Base-by-base conservation (phyloP, 2,113 vertebrate species). In the Halcyon senegalensis region DNA sequence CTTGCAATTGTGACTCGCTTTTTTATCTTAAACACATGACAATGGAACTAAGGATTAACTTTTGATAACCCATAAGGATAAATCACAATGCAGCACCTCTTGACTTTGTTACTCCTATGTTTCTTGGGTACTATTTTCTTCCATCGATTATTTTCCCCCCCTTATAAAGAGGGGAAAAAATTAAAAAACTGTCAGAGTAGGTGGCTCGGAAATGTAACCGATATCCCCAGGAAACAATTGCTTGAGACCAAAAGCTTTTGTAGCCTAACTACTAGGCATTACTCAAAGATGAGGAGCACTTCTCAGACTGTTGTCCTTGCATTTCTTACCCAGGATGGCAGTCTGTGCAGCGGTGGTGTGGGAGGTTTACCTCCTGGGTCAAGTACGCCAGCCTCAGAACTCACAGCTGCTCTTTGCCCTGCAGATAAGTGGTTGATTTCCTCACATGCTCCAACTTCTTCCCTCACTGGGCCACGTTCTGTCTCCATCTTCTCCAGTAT, bases 321-420 rank as follows among this genome's bases (percentile, higher is more conserved):
- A 53, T 82, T 69, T 90, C 93, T 97, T 98, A 99, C 99, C 99
- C 99, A 99, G 1, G 99, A 99, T 13, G 99, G 99, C 83, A 99
- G 98, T 67, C 99, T 98, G 88, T 99, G 99, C 62, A 99, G 95
- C 0, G 99, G 99, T 44, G 99, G 99, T 12, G 99, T 99, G 33
- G 99, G 99, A 8, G 99, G 99, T 93, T 99, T 99, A 66, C 98
- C 92, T 77, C 84, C 94, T 6, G 70, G 21, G 12, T 96, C 95
- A 56, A 87, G 64, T 25, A 83, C 0, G 4, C 39, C 82, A 74
- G 59, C 33, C 75, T 96, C 90, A 83, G 87, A 96, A 94, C 44
- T 98, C 77, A 96, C 77, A 97, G 94, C 75, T 98, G 97, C 63
- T 64, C 48, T 87, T n/a, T 87, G 92, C 15, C 53, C 85, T 80